Conservation (phyloP, 2,113 vertebrate genomes). For the Anolis sagrei region DNA sequence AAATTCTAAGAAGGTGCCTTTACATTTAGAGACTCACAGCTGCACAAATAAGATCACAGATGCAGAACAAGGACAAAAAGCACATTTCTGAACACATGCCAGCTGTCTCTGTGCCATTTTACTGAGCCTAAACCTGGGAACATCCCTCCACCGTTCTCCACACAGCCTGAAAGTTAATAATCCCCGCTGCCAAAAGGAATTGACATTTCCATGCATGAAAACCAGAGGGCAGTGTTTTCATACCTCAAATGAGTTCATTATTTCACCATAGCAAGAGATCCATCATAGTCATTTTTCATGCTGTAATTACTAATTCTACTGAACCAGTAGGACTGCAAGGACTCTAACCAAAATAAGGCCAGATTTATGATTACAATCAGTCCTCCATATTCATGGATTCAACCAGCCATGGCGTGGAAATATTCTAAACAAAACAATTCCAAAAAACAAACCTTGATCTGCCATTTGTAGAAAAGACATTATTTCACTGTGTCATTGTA, state of each 20-base stretch:
- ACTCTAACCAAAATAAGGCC: not conserved
- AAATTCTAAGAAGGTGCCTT: no score
- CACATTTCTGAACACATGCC: not conserved
- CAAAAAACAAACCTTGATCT: no score
- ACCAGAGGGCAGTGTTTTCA: not conserved
- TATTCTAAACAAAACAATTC: no score
- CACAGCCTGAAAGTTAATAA: not conserved
- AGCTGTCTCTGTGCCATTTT: not conserved
- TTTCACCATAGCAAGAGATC: not conserved
- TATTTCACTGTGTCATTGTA: no score
- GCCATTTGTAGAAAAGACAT: no score
- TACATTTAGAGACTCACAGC: not conserved
- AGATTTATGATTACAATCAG: not conserved
- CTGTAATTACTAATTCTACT: not conserved
- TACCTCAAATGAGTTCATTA: not conserved
- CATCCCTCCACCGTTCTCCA: not conserved
- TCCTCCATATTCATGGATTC: not conserved
- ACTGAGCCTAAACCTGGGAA: not conserved
- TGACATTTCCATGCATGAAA: not conserved
- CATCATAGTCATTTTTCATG: not conserved
- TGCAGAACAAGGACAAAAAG: not conserved
- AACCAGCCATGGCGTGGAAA: no score
- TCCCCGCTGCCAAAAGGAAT: not conserved
- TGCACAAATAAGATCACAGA: not conserved
- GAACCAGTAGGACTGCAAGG: not conserved